Evolutionary conservation across 2,797 vertebrate species (phyloP).

Genomic region (Microchirus variegatus): DNA sequence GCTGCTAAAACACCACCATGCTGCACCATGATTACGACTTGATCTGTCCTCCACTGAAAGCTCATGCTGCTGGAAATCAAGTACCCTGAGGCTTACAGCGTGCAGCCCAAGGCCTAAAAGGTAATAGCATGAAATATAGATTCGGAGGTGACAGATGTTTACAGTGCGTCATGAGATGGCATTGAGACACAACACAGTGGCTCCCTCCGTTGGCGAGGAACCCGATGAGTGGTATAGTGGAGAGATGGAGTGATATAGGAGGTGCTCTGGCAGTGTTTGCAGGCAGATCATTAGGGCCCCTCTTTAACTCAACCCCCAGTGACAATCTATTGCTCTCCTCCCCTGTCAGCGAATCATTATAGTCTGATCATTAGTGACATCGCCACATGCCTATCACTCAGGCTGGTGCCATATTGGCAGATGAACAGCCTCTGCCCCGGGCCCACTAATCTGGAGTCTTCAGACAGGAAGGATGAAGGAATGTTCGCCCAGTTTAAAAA

Average conservation of each 20-base stretch:
- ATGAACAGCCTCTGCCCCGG: slow-evolving; percentile 78
- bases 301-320: slow-evolving; percentile 79
- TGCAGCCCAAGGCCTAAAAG: slow-evolving; percentile 79
- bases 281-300: slow-evolving; percentile 79
- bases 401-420: slow-evolving; percentile 81
- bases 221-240: slow-evolving; percentile 63
- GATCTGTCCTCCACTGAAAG: slow-evolving; percentile 75
- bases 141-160: slow-evolving; percentile 77
- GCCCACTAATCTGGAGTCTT: slow-evolving; percentile 76
- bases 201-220: slow-evolving; percentile 72
- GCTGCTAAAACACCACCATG: slow-evolving; percentile 75
- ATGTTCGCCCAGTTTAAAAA: slow-evolving; percentile 55
- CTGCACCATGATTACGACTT: slow-evolving; percentile 76
- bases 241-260: slow-evolving; percentile 75
- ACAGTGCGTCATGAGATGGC: slow-evolving; percentile 66
- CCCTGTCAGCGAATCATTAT: slow-evolving; percentile 85
- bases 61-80: slow-evolving; percentile 75
- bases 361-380: slow-evolving; percentile 85
- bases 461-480: slow-evolving; percentile 77
- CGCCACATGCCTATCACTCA: slow-evolving; percentile 82
- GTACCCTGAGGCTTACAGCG: slow-evolving; percentile 78
- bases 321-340: slow-evolving; percentile 82
- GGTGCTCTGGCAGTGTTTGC: slow-evolving; percentile 74
- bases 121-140: slow-evolving; percentile 83
- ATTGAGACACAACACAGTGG: slow-evolving; percentile 74